A percentile compares a stretch with the other conserved stretches of the same genome.
These are phyloP conservation scores for Echeneis naucrates DNA, from an alignment of 2,797 vertebrate genomes.

Conservation along the genomic window DNA sequence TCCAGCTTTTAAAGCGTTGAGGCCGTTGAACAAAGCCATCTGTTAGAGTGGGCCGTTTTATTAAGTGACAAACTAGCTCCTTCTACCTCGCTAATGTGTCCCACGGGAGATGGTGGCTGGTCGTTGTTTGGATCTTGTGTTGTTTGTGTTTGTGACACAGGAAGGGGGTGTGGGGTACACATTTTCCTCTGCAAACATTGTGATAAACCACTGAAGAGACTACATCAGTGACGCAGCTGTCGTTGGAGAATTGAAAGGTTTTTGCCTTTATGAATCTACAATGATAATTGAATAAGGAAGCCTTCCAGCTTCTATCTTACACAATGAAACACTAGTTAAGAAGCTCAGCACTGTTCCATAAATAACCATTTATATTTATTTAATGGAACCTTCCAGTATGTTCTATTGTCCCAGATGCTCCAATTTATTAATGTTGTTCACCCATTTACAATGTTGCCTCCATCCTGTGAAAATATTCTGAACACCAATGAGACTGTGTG, in stretches of 20 bases:
- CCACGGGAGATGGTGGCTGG: slow-evolving; percentile 55
- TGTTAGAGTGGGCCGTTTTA: slow-evolving; percentile 81
- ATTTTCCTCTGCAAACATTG: slow-evolving; percentile 47
- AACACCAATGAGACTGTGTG: slow-evolving; percentile 44
- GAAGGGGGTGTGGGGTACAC: background rate
- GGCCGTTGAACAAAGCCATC: slow-evolving; percentile 78
- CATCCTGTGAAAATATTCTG: slow-evolving; percentile 45
- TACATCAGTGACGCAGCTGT: slow-evolving; percentile 24
- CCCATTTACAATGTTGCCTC: slow-evolving; percentile 29
- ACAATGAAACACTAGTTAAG: slow-evolving; percentile 40
- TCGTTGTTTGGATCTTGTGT: slow-evolving; percentile 38
- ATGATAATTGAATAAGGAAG: slow-evolving; percentile 55
- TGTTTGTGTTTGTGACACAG: slow-evolving; percentile 23
- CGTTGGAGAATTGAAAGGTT: slow-evolving; percentile 34
- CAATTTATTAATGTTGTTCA: slow-evolving; percentile 61
- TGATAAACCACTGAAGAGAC: slow-evolving; percentile 23
- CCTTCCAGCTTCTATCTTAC: slow-evolving; percentile 53
- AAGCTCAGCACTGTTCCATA: slow-evolving; percentile 40
- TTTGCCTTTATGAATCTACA: slow-evolving; percentile 57
- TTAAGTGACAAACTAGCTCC: slow-evolving; percentile 83
- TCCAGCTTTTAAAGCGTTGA: slow-evolving; percentile 69
- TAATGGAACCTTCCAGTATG: slow-evolving; percentile 53
- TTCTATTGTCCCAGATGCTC: slow-evolving; percentile 42
- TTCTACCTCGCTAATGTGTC: slow-evolving; percentile 78
- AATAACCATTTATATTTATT: slow-evolving; percentile 65